Conservation (phyloP, 2,113 vertebrate species). For the Aphelocoma coerulescens region DNA sequence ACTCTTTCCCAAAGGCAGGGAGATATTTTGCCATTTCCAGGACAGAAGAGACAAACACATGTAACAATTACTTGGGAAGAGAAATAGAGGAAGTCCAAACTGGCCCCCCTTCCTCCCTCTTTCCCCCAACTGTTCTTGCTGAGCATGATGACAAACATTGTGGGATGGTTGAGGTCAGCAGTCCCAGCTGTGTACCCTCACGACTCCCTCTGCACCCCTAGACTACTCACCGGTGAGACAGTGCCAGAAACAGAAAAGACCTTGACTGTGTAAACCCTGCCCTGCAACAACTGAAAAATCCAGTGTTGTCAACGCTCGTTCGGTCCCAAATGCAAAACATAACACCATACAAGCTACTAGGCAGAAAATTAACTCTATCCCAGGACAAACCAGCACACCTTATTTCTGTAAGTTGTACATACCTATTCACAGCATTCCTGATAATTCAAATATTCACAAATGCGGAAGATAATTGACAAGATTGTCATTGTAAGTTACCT, state of each 20-base stretch:
- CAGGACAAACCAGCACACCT: neutral
- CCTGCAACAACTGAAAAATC: neutral
- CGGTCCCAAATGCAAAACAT: neutral
- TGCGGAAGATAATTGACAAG: neutral
- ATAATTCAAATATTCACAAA: neutral
- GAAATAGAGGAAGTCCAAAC: neutral
- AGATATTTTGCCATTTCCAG: neutral
- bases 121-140: neutral
- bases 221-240: neutral
- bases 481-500: neutral
- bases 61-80: neutral
- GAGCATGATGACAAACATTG: rapidly evolving
- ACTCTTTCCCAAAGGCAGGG: neutral
- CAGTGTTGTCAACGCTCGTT: neutral
- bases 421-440: neutral
- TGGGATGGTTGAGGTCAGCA: neutral
- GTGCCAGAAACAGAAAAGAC: neutral
- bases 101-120: rapidly evolving
- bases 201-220: neutral
- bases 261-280: neutral
- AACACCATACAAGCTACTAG: neutral
- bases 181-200: neutral
- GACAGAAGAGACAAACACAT: neutral
- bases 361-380: neutral
- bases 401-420: neutral